Evolutionary conservation across 2,797 vertebrate species (phyloP), one percentile per base, ranked within the genome.

Genomic region (Enteromius treurensis): DNA sequence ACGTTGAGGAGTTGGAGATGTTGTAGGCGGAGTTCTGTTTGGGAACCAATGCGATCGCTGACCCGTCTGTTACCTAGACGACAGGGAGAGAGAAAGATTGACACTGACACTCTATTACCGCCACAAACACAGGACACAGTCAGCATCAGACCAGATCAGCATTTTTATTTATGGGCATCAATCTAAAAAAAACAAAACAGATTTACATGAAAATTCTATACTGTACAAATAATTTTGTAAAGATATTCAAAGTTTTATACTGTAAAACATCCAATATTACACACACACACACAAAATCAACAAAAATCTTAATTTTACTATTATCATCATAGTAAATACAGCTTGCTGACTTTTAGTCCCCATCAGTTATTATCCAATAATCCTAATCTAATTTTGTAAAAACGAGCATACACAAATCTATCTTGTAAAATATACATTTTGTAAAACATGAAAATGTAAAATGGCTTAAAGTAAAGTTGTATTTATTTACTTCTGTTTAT

Each of bases 21-120:
- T 99, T 99, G 94, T 99, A 99, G n/a, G 98, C 98, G 0, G 98
- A 99, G 84, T 97, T 99, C 92, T 99, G 98, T 89, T 99, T 99
- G 29, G 98, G 98, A 77, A 99, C 98, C 91, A 99, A 93, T 0
- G 98, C 98, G 65, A 99, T 97, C 0, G 96, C 96, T 15, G 98
- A 99, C 75, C 98, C 97, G 0, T 99, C 98, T 0, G 96, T 98
- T 90, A 99, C 98, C 98, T 99, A 91, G 76, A 47, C 42, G 64
- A 65, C 79, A 80, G 68, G 37, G 62, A 81, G 65, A 34, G 78
- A 69, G 49, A 42, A 14, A 60, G 40, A 74, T 21, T 42, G 71
- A 37, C 49, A 76, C 21, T 6, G 32, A 77, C 3, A 45, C 29
- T 64, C 23, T 60, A 37, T 51, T 29, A 77, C 53, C 34, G 49